Evolutionary conservation across 2,888 invertebrate species (phyloP).

Genomic region (Drosophila paucipuncta): DNA sequence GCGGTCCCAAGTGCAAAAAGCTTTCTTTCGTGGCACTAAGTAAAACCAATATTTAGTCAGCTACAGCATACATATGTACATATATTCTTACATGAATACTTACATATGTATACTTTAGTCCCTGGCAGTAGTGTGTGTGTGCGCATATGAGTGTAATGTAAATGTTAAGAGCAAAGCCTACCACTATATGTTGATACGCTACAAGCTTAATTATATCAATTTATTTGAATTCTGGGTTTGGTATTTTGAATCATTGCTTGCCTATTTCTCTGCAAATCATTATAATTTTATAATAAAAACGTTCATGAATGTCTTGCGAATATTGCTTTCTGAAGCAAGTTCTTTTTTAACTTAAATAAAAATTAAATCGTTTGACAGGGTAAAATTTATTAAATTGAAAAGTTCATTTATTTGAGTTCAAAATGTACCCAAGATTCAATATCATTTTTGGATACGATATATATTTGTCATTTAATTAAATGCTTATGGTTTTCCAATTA

Average conservation of each 20-base stretch:
- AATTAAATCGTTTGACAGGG: not conserved
- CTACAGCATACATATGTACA: not conserved
- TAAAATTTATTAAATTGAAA: not conserved
- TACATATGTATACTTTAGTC: conserved; percentile 8
- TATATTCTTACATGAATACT: not conserved
- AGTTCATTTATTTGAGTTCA: not conserved
- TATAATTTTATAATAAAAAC: not conserved
- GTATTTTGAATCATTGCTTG: not conserved
- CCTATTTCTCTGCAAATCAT: not conserved
- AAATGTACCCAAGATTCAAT: not conserved
- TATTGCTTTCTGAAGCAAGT: not conserved
- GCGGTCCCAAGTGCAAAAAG: conserved; percentile 56
- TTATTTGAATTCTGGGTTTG: not conserved
- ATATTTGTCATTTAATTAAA: not conserved
- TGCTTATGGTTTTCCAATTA: not conserved
- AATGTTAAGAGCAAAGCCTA: conserved; percentile 5
- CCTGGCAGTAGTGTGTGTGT: not conserved
- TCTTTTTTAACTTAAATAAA: not conserved
- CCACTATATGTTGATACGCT: conserved; percentile 16
- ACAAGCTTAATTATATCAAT: not conserved
- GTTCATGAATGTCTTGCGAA: not conserved
- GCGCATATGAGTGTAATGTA: conserved; percentile 1
- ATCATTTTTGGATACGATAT: not conserved
- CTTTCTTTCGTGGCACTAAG: conserved; percentile 43
- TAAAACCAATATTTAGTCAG: conserved; percentile 46